phyloP scores from a whole-genome alignment of 2,888 invertebrate genomes.

The Trichopria drosophilae region DNA sequence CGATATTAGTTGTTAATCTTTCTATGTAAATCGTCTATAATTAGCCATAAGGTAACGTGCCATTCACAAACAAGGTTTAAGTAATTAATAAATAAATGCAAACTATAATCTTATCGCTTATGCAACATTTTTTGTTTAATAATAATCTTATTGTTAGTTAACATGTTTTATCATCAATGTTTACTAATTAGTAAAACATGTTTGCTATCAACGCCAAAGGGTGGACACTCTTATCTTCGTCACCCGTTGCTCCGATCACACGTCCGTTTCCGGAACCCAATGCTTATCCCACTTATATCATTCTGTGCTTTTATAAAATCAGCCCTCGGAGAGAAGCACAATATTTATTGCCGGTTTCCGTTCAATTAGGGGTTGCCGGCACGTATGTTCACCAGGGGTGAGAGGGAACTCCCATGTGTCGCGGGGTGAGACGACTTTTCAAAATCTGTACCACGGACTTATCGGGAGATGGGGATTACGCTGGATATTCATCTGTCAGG shows the following conservation, averaged over 20 bases:
- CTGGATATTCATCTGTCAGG: slow-evolving; percentile 4
- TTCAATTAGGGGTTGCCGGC: slow-evolving; percentile 56
- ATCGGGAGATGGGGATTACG: not conserved
- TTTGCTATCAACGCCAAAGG: no score
- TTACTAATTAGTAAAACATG: no score
- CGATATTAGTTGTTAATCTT: no score
- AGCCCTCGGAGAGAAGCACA: slow-evolving; percentile 50
- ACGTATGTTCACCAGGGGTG: slow-evolving; percentile 22
- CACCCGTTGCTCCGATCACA: slow-evolving; percentile 50
- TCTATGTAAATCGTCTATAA: no score
- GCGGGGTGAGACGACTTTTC: slow-evolving; percentile 42
- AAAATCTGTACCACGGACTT: slow-evolving; percentile 40
- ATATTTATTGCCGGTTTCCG: slow-evolving; percentile 58
- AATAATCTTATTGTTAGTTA: no score
- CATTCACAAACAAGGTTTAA: no score
- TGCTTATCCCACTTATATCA: slow-evolving; percentile 37
- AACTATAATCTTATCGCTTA: no score
- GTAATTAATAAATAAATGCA: no score
- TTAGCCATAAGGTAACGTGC: no score
- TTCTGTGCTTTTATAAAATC: slow-evolving; percentile 49
- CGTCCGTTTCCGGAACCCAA: slow-evolving; percentile 51
- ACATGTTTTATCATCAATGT: no score
- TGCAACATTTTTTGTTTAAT: no score
- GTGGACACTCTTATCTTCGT: no score
- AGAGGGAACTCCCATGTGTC: slow-evolving; percentile 32